phyloP scores from a whole-genome alignment of 2,888 invertebrate species.

The Callinectes sapidus region DNA sequence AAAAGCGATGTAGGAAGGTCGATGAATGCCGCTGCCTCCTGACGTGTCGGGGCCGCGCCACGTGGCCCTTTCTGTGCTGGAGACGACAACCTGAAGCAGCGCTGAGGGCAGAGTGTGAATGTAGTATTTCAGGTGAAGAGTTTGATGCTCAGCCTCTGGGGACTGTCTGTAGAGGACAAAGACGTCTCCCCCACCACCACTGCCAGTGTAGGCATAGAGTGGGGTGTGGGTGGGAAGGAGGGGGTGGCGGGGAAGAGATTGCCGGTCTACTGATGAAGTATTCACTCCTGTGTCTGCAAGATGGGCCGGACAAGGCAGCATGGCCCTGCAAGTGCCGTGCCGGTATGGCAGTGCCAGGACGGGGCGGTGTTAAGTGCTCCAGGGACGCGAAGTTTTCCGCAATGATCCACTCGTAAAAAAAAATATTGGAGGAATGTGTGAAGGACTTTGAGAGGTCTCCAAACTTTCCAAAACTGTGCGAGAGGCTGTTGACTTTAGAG shows the following conservation, averaged over 20 bases:
- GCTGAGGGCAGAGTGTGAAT: background rate
- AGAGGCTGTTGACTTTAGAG: constrained; percentile 18
- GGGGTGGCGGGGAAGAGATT: background rate
- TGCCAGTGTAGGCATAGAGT: background rate
- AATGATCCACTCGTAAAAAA: constrained; percentile 18
- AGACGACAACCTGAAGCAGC: background rate
- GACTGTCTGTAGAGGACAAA: background rate
- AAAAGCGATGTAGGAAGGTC: background rate
- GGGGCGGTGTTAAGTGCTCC: background rate
- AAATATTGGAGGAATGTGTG: constrained; percentile 5
- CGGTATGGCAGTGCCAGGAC: background rate
- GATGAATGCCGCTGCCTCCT: background rate
- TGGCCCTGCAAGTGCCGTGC: background rate
- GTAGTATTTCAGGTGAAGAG: background rate
- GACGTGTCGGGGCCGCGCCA: background rate
- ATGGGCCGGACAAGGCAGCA: background rate
- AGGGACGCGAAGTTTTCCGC: background rate
- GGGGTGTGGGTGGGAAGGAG: background rate
- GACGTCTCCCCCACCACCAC: background rate
- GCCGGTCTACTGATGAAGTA: background rate
- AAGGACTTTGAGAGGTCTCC: constrained; percentile 34
- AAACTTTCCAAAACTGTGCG: constrained; percentile 18
- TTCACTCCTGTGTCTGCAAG: background rate
- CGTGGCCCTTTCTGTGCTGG: background rate
- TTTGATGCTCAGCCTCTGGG: background rate